Evolutionary conservation across 2,113 vertebrate genomes (phyloP), one percentile per base, ranked within the genome.

Genomic region (Pedetes capensis): DNA sequence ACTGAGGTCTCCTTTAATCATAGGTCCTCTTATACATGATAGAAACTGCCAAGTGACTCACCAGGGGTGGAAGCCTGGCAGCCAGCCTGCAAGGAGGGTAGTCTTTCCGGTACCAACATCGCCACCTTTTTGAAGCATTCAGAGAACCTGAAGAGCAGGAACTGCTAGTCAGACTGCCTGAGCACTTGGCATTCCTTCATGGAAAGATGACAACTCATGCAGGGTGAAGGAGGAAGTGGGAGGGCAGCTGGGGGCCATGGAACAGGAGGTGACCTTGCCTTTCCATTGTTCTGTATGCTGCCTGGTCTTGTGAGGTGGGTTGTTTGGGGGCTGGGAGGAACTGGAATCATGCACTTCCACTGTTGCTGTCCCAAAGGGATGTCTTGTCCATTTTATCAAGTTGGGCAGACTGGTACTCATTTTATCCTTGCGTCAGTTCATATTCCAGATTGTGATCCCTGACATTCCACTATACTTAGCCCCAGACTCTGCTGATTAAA

Each of bases 11-110:
- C 51, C 76, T 97, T 59, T 95, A 93, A 91, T 95, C 85, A 91
- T 5, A 93, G 88, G 93, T 89, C 74, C 92, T 85, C 81, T 96
- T 80, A 69, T 75, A 42, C 84, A 44, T 39, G 94, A 87, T 81
- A 96, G 97, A 97, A 97, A 96, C 97, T 94, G 91, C 92, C 82
- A 64, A 74, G 94, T 97, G 97, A 97, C 78, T 97, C 97, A 97
- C 57, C 53, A 68, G 81, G 95, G 94, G 91, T 71, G 94, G 96
- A 95, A 94, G 75, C 85, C 96, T 87, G 64, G 93, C 94, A 72
- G 84, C 79, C 64, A 95, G 80, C 94, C 80, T 57, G 37, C 34
- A 22, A 13, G 78, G 88, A 95, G 91, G 90, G 85, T 42, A 81
- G 96, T 95, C 95, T 96, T 97, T 97, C 94, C 14, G 39, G 92